Percentiles rank a stretch among this genome's conserved stretches.
Conservation (phyloP, 2,888 invertebrate species). For the Arrhopalites spinosus region DNA sequence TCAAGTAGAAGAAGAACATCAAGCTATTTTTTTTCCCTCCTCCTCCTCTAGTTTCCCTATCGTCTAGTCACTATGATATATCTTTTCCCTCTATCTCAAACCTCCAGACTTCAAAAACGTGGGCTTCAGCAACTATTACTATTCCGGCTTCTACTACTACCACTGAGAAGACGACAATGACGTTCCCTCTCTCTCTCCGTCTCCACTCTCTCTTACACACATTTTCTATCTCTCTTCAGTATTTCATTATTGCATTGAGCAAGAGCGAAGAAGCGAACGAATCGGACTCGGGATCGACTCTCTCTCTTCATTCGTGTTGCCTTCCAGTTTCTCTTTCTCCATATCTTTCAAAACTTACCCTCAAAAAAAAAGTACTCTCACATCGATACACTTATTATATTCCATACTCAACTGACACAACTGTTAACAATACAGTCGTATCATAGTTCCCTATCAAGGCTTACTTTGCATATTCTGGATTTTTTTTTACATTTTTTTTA, state of each 20-base stretch:
- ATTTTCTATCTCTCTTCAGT: neutral
- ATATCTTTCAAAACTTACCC: too few relatives aligned
- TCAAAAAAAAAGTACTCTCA: too few relatives aligned
- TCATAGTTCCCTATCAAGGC: too few relatives aligned
- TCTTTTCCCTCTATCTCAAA: neutral
- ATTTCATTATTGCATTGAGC: slow-evolving; percentile 1
- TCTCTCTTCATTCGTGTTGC: neutral
- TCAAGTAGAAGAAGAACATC: neutral
- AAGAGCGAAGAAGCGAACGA: neutral
- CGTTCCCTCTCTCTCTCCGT: neutral
- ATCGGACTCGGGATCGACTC: slow-evolving; percentile 4
- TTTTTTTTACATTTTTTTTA: too few relatives aligned
- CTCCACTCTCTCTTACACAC: neutral
- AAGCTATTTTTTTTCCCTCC: neutral
- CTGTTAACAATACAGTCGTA: too few relatives aligned
- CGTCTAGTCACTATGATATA: neutral
- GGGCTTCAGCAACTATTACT: neutral
- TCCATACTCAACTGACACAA: too few relatives aligned
- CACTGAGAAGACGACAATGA: neutral
- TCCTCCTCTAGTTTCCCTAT: neutral
- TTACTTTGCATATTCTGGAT: too few relatives aligned
- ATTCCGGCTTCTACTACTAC: neutral
- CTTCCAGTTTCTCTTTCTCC: neutral
- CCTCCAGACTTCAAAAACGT: neutral
- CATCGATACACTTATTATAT: too few relatives aligned